A percentile compares a stretch with the other conserved stretches of the same genome.
Evolutionary conservation across 64 coral and sea anemone genomes (phyloP).

Genomic region (Anthopleura sola): DNA sequence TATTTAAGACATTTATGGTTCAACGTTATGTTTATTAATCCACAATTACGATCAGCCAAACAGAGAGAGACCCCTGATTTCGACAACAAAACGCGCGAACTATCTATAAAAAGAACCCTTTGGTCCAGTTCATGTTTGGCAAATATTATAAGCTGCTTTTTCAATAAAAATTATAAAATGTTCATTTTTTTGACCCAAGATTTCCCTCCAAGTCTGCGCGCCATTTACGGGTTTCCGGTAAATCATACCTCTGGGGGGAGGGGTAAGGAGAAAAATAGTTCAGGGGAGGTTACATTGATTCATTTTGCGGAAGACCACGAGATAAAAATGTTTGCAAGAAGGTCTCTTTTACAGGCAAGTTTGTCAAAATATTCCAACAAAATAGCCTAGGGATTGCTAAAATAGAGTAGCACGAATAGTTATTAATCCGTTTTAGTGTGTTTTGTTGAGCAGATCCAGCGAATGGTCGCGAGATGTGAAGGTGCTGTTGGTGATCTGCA

Average conservation of each 20-base stretch:
- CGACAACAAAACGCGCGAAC: too few species aligned
- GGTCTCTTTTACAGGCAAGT: conserved; percentile 16
- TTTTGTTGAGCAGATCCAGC: neutral
- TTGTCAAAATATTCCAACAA: neutral
- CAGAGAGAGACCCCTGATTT: too few species aligned
- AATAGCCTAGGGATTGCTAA: neutral
- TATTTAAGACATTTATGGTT: too few species aligned
- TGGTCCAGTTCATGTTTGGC: too few species aligned
- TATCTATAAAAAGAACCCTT: too few species aligned
- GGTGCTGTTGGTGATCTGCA: neutral
- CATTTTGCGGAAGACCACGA: neutral
- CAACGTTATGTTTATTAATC: too few species aligned
- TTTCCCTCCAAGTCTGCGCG: neutral
- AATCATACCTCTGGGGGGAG: neutral
- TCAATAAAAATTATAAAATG: too few species aligned
- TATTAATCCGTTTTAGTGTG: neutral
- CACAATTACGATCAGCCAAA: too few species aligned
- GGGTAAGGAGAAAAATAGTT: neutral
- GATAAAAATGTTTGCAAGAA: conserved; percentile 10
- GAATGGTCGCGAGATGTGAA: conserved; percentile 29
- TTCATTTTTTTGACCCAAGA: too few species aligned
- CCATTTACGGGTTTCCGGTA: neutral
- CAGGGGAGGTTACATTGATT: neutral
- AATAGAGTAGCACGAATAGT: neutral
- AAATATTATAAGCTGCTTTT: too few species aligned